Conservation (phyloP, 2,888 invertebrate genomes). For the Drosophila differens region DNA sequence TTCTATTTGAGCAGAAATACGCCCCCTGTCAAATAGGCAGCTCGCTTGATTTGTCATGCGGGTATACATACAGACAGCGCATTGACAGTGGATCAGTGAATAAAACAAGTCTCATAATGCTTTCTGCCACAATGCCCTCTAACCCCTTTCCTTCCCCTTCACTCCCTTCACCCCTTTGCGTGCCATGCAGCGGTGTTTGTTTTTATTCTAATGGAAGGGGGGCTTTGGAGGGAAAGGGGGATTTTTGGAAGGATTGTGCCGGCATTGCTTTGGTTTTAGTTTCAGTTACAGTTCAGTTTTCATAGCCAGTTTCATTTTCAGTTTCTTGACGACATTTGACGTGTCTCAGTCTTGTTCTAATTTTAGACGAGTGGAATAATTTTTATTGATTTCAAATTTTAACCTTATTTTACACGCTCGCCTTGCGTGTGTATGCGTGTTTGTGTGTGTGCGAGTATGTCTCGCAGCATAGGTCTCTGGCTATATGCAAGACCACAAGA, state of each 20-base stretch:
- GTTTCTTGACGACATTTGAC: slow-evolving; percentile 35
- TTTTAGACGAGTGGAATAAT: slow-evolving; percentile 84
- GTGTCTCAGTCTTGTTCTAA: slow-evolving; percentile 76
- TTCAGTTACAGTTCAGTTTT: slow-evolving; percentile 4
- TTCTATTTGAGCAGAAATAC: slow-evolving; percentile 1
- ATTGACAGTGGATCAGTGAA: slow-evolving; percentile 36
- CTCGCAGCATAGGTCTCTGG: slow-evolving; percentile 32
- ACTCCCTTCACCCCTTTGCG: slow-evolving; percentile 14
- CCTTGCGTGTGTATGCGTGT: slow-evolving; percentile 10
- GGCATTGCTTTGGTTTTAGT: slow-evolving; percentile 43
- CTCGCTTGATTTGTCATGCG: slow-evolving; percentile 74
- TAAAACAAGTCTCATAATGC: slow-evolving; percentile 22
- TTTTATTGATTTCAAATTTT: slow-evolving; percentile 84
- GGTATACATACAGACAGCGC: slow-evolving; percentile 35
- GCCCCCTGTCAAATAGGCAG: slow-evolving; percentile 16
- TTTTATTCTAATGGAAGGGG: slow-evolving; percentile 12
- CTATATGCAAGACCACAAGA: slow-evolving; percentile 24
- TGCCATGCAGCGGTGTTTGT: slow-evolving; percentile 37
- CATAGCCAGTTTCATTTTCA: slow-evolving; percentile 30
- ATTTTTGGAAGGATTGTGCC: background rate
- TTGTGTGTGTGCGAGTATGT: slow-evolving; percentile 22
- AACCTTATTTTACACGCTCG: slow-evolving; percentile 78
- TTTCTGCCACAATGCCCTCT: slow-evolving; percentile 1
- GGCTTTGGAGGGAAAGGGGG: background rate
- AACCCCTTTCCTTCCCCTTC: background rate